Percentiles rank a stretch among this genome's conserved stretches.
phyloP scores from a whole-genome alignment of 2,797 vertebrate genomes.

The Dipus sagitta region DNA sequence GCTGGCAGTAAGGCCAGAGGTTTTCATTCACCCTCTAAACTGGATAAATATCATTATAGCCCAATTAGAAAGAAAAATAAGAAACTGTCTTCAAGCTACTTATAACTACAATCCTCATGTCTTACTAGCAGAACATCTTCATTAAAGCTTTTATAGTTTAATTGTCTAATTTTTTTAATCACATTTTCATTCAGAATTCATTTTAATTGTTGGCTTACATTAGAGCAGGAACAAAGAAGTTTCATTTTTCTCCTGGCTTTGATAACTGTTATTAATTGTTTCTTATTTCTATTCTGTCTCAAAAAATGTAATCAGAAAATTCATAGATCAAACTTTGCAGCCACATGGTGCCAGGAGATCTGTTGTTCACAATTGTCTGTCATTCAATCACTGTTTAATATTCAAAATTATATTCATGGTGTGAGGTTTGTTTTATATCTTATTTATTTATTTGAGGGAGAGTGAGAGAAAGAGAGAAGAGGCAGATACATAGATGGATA shows the following conservation, averaged over 20 bases:
- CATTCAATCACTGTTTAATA: constrained; percentile 2
- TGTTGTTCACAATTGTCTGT: neutral
- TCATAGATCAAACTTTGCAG: neutral
- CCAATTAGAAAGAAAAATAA: neutral
- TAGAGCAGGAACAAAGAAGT: constrained; percentile 19
- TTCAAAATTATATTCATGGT: neutral
- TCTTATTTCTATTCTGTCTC: neutral
- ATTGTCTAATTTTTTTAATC: neutral
- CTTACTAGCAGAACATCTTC: neutral
- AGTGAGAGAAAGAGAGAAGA: too few species aligned
- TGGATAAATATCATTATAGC: neutral
- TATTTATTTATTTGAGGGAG: too few species aligned
- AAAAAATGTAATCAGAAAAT: constrained; percentile 18
- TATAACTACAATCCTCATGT: neutral
- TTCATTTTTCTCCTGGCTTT: constrained; percentile 39
- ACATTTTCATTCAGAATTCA: neutral
- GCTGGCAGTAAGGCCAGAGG: neutral
- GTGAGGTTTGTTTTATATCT: neutral
- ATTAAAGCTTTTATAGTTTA: constrained; percentile 26
- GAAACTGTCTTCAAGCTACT: neutral
- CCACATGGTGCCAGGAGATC: neutral
- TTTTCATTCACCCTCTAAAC: neutral
- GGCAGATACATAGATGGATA: too few species aligned
- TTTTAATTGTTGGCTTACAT: constrained; percentile 34
- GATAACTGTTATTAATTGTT: constrained; percentile 53